These are phyloP conservation scores for Tortricodes alternella DNA, from an alignment of 2,888 invertebrate genomes.

Conservation along the genomic window DNA sequence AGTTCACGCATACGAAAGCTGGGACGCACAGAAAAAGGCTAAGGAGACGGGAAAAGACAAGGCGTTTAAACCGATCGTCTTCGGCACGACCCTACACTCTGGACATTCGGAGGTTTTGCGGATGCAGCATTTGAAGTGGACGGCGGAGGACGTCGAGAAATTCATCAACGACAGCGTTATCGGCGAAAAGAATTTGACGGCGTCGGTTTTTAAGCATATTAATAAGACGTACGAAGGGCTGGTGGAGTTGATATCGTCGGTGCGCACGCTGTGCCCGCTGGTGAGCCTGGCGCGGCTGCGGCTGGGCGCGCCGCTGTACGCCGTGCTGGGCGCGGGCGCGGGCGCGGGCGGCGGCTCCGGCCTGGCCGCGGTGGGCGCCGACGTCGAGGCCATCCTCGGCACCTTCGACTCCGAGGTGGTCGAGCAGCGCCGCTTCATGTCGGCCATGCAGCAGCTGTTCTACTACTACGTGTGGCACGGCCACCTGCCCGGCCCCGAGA, in stretches of 20 bases:
- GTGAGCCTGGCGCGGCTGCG: constrained; percentile 85
- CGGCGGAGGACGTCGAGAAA: constrained; percentile 84
- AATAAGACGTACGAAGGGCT: constrained; percentile 87
- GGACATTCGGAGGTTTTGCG: constrained; percentile 85
- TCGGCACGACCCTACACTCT: constrained; percentile 89
- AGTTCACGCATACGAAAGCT: constrained; percentile 85
- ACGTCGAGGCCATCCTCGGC: constrained; percentile 90
- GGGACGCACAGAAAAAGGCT: constrained; percentile 76
- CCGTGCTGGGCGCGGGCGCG: constrained; percentile 86
- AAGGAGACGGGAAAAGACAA: constrained; percentile 70
- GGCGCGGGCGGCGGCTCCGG: constrained; percentile 71
- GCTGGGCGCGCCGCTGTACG: constrained; percentile 87
- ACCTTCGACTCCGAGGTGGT: constrained; percentile 87
- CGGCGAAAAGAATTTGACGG: constrained; percentile 84
- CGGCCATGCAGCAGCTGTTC: constrained; percentile 91
- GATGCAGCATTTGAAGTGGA: constrained; percentile 85
- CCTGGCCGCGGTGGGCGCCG: constrained; percentile 81
- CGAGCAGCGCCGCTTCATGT: constrained; percentile 88
- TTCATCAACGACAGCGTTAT: constrained; percentile 85
- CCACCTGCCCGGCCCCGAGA: constrained; percentile 84
- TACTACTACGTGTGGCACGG: constrained; percentile 92
- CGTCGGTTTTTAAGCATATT: constrained; percentile 85
- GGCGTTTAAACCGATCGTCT: constrained; percentile 81
- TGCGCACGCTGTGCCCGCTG: constrained; percentile 91
- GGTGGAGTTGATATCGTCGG: constrained; percentile 88